These are phyloP conservation scores for Muscicapa adusta DNA, from an alignment of 2,113 vertebrate species.

Conservation along the genomic window DNA sequence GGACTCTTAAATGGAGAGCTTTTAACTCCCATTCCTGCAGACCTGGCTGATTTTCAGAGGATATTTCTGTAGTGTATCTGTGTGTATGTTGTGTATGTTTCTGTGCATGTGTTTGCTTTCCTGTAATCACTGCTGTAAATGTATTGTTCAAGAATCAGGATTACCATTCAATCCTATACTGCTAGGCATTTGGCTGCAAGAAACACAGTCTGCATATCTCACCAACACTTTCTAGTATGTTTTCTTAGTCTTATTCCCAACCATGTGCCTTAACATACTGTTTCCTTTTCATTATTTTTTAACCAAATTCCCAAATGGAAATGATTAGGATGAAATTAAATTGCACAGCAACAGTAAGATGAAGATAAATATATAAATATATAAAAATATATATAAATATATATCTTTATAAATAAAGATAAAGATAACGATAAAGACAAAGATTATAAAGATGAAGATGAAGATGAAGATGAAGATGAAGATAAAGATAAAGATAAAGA, in stretches of 20 bases:
- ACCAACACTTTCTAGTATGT: background rate
- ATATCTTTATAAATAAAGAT: too few species aligned
- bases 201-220: background rate
- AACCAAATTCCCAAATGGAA: background rate
- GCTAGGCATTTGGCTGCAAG: background rate
- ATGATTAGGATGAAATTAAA: background rate
- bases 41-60: background rate
- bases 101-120: background rate
- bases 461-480: too few species aligned
- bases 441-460: too few species aligned
- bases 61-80: background rate
- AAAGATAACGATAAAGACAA: too few species aligned
- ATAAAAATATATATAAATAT: too few species aligned
- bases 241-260: background rate
- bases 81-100: background rate
- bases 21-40: background rate
- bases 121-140: background rate
- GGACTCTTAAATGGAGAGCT: background rate
- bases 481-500: too few species aligned
- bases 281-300: background rate
- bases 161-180: background rate
- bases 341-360: background rate
- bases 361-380: too few species aligned
- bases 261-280: background rate
- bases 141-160: background rate